Percentiles rank a stretch among this genome's conserved stretches.
phyloP scores from a whole-genome alignment of 2,888 invertebrate species.

The Drosophila helvetica region DNA sequence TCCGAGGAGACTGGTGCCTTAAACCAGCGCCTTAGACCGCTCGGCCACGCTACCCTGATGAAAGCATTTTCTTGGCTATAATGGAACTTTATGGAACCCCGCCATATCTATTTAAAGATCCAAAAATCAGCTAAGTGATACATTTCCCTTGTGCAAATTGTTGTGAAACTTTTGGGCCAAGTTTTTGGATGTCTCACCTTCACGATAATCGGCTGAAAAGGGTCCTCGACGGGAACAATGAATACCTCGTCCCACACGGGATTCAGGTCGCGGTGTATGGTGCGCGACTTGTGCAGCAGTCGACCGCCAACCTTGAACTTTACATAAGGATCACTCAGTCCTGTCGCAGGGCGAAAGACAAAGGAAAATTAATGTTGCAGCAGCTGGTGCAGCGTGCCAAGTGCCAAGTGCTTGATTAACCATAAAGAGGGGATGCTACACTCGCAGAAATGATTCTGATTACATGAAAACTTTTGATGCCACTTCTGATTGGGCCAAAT shows the following conservation, averaged over 20 bases:
- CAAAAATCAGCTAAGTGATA: neutral
- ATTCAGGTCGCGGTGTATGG: conserved; percentile 96
- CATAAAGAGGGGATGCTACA: conserved; percentile 10
- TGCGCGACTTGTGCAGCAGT: conserved; percentile 96
- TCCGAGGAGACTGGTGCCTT: conserved; percentile 82
- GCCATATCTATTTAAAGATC: neutral
- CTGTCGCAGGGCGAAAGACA: conserved; percentile 84
- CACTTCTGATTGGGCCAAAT: too few relatives aligned
- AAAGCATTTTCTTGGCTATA: too few relatives aligned
- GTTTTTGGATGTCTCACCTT: conserved; percentile 86
- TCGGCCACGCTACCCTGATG: conserved; percentile 83
- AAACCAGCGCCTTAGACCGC: conserved; percentile 84
- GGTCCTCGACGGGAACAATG: conserved; percentile 95
- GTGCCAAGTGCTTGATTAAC: conserved; percentile 35
- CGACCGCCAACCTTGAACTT: conserved; percentile 96
- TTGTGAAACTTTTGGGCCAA: neutral
- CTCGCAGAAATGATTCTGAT: neutral
- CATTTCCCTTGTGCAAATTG: neutral
- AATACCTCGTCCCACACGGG: conserved; percentile 99
- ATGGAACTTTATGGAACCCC: neutral
- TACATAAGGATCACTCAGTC: conserved; percentile 98
- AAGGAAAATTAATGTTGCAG: conserved; percentile 15
- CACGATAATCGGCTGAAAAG: conserved; percentile 92
- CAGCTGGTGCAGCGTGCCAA: conserved; percentile 25
- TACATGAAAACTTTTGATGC: too few relatives aligned